Conservation (phyloP, 2,797 vertebrate species). For the Microhierax caerulescens region DNA sequence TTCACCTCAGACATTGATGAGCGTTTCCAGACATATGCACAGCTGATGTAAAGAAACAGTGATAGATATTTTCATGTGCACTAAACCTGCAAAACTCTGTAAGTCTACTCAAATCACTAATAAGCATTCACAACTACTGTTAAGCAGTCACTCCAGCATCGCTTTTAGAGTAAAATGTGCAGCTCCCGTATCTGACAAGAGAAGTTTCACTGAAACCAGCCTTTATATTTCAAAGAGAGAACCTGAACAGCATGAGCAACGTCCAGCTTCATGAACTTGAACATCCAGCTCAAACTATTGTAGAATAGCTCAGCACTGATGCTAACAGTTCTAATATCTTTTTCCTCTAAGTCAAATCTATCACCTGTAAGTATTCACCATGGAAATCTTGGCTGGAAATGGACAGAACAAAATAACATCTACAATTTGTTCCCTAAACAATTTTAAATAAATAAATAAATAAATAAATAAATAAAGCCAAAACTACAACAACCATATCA, state of each 20-base stretch:
- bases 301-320: neutral
- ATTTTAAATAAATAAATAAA: neutral
- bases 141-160: neutral
- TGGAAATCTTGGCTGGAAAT: neutral
- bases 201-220: neutral
- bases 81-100: neutral
- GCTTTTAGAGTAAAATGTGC: neutral
- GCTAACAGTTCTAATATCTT: neutral
- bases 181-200: neutral
- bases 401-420: neutral
- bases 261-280: neutral
- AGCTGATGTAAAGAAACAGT: neutral
- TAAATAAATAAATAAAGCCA: neutral
- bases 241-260: neutral
- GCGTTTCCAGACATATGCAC: neutral
- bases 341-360: neutral
- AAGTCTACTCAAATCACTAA: neutral
- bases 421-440: neutral
- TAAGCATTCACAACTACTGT: neutral
- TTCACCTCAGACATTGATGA: neutral
- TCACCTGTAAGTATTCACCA: neutral
- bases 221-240: neutral
- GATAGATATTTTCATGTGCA: accelerated
- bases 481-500: neutral
- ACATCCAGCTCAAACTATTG: neutral